Conservation (phyloP, 2,113 vertebrate species). For the Ovibos moschatus region DNA sequence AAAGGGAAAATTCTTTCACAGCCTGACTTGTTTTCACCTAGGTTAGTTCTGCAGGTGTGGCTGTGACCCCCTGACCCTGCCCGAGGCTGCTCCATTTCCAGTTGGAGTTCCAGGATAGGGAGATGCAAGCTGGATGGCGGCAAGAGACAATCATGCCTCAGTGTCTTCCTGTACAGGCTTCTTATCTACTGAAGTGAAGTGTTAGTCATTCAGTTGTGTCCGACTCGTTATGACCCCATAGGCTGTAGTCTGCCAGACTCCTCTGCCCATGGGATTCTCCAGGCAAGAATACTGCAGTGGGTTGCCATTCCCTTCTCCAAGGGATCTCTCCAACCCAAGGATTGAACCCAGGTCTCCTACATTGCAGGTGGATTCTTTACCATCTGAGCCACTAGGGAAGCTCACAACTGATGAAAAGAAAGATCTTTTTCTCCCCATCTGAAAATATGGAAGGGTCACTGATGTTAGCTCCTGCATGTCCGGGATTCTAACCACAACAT, state of each 20-base stretch:
- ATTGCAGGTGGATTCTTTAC: neutral
- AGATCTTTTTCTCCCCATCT: neutral
- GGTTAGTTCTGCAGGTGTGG: neutral
- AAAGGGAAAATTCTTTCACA: neutral
- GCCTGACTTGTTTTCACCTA: neutral
- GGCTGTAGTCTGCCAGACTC: neutral
- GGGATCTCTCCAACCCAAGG: neutral
- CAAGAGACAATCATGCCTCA: neutral
- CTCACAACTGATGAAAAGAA: neutral
- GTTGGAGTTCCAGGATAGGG: accelerated
- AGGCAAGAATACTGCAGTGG: neutral
- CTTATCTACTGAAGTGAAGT: neutral
- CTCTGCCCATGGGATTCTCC: neutral
- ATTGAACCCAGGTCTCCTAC: neutral
- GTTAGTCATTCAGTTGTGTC: neutral
- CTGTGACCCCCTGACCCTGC: neutral
- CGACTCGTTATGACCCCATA: neutral
- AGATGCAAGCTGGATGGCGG: no score
- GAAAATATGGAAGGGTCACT: neutral
- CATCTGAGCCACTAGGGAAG: neutral
- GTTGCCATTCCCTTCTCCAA: neutral
- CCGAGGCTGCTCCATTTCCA: neutral
- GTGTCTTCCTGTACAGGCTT: neutral
- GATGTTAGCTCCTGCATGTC: accelerated
- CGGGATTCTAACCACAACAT: neutral